phyloP scores from a whole-genome alignment of 2,888 invertebrate genomes.

The Coelinius sp. region DNA sequence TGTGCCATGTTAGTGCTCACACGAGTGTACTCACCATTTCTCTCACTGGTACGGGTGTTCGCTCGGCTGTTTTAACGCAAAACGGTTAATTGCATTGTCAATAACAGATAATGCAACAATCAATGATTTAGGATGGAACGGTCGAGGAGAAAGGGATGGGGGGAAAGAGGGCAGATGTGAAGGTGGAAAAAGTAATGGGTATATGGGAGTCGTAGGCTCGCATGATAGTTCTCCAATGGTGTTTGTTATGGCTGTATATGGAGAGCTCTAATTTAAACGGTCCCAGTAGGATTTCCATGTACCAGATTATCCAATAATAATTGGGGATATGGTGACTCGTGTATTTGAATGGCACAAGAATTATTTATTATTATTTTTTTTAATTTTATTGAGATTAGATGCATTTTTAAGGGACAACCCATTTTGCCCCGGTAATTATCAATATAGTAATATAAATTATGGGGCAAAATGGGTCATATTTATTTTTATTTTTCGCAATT shows the following conservation, averaged over 20 bases:
- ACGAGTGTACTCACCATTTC: slow-evolving; percentile 10
- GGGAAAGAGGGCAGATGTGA: slow-evolving; percentile 23
- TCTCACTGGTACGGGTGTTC: slow-evolving; percentile 31
- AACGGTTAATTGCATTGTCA: slow-evolving; percentile 70
- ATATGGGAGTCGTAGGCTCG: slow-evolving; percentile 32
- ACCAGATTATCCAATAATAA: slow-evolving; percentile 67
- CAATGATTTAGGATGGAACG: slow-evolving; percentile 65
- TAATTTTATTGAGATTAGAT: neutral
- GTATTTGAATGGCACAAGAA: neutral
- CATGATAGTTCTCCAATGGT: slow-evolving; percentile 53
- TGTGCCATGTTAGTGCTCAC: slow-evolving; percentile 24
- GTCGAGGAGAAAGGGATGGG: no score
- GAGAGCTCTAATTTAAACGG: slow-evolving; percentile 64
- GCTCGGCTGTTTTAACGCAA: slow-evolving; percentile 63
- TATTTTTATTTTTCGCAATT: neutral
- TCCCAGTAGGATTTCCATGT: slow-evolving; percentile 63
- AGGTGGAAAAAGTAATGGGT: slow-evolving; percentile 13
- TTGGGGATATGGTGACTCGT: slow-evolving; percentile 53
- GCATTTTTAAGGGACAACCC: no score
- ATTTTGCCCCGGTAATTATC: no score
- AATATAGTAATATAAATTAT: no score
- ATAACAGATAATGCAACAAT: slow-evolving; percentile 71
- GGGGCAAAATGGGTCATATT: no score
- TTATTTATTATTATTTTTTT: no score
- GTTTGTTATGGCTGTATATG: slow-evolving; percentile 46